phyloP scores from a whole-genome alignment of 2,113 vertebrate genomes.

The Burhinus oedicnemus region DNA sequence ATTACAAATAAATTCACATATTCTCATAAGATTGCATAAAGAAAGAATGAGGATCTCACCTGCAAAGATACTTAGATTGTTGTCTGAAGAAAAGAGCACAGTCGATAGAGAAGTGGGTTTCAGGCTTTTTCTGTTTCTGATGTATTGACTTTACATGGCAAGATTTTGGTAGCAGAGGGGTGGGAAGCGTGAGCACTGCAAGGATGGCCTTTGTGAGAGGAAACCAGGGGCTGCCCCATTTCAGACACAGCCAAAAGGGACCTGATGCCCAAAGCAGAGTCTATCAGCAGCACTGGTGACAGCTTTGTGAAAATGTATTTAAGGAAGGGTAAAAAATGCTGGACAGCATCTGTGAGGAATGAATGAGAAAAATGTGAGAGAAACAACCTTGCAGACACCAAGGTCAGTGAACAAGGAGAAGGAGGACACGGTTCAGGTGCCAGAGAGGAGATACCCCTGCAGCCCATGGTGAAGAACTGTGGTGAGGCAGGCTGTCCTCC shows the following conservation, averaged over 20 bases:
- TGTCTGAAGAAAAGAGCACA: background rate
- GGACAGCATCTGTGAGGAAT: background rate
- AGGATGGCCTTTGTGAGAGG: background rate
- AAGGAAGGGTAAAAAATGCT: background rate
- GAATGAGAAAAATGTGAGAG: background rate
- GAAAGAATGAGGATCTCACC: background rate
- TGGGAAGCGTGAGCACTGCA: background rate
- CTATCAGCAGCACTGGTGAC: background rate
- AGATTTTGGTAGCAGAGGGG: background rate
- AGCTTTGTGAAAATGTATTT: background rate
- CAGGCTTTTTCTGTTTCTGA: background rate
- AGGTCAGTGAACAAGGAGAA: background rate
- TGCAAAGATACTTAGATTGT: background rate
- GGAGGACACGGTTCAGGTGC: background rate
- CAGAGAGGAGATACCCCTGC: background rate
- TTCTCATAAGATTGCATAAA: background rate
- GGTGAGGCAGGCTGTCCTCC: background rate
- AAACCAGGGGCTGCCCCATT: background rate
- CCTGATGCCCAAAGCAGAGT: accelerated
- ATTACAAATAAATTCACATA: background rate
- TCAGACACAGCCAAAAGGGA: too few relatives aligned
- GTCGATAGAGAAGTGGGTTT: background rate
- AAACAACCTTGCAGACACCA: too few relatives aligned
- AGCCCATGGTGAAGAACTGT: background rate
- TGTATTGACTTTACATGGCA: background rate